Base-by-base conservation (phyloP, 1,140 invertebrate genomes). In the Diploscapter pachys region DNA sequence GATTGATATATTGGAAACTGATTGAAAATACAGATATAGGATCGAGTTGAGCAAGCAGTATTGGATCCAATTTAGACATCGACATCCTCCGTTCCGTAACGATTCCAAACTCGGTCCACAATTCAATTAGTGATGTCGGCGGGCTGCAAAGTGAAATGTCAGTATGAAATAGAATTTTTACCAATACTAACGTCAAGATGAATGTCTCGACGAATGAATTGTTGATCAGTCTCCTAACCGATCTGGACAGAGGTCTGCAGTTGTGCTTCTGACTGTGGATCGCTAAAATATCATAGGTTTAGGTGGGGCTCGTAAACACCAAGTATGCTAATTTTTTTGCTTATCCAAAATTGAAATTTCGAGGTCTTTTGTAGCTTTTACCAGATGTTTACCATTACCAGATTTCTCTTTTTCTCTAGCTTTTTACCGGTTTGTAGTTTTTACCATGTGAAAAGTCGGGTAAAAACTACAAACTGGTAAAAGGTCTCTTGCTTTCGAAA, bases 31-130 rank as follows among this genome's bases (percentile, higher is more conserved):
- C 59, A 62, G 57, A 69, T 4, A 62, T 53, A 5, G 71, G 69
- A 69, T 77, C 71, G 53, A 79, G 72, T 31, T 79, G 50, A 51
- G 78, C 64, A 3, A 71, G 5, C 9, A 82, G 59, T 5, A 80
- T 31, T n/a, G 81, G 70, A 55, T 65, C 69, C 8, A 67, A 53
- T 13, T 65, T 8, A 53, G 72, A 68, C 51, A 6, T 65, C 4
- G 11, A 51, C 13, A 31, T 57, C 56, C 82, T 62, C 49, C 73
- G 75, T 52, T 83, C 76, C 64, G 62, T 77, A 4, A 86, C 59
- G 48, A 84, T 65, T 9, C 82, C 82, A 66, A 78, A 86, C 73
- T 84, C 82, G 31, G 77, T 82, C 82, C 82, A 84, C 13, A 86
- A 72, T 54, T 84, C 82, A 4, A 82, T 59, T 49, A 84, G 66